Conservation (phyloP, 1,140 invertebrate genomes). For the Popillia japonica region DNA sequence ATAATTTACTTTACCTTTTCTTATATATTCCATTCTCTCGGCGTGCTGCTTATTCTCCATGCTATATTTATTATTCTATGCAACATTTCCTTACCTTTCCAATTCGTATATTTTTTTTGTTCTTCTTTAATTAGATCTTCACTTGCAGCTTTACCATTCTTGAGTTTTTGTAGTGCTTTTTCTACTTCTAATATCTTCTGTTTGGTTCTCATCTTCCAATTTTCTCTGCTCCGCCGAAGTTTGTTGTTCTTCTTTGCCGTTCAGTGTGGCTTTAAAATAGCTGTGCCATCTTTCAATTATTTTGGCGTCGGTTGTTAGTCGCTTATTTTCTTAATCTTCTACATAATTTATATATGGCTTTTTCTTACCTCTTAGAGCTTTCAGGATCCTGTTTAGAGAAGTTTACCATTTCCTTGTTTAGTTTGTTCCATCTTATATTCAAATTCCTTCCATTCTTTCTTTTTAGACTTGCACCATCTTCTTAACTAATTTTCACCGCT, state of each 20-base stretch:
- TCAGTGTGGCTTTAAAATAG: no score
- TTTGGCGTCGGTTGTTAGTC: no score
- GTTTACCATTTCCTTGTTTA: no score
- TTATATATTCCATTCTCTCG: background rate
- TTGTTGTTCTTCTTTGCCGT: background rate
- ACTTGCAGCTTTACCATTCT: background rate
- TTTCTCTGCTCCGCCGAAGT: background rate
- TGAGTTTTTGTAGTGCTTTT: background rate
- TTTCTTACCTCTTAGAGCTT: no score
- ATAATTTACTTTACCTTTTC: background rate
- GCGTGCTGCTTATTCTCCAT: slow-evolving; percentile 1
- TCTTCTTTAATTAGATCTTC: background rate
- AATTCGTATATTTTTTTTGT: background rate
- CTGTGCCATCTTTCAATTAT: no score
- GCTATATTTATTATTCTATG: slow-evolving; percentile 4
- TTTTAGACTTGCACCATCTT: no score
- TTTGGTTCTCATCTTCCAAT: background rate
- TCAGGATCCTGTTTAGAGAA: no score
- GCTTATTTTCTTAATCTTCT: no score
- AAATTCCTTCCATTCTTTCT: no score
- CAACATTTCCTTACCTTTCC: background rate
- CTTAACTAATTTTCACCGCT: no score
- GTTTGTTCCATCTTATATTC: no score
- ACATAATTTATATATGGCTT: no score
- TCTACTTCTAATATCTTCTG: background rate